These are phyloP conservation scores for Schlechtendalia chinensis DNA, from an alignment of 1,140 invertebrate species.

Conservation along the genomic window DNA sequence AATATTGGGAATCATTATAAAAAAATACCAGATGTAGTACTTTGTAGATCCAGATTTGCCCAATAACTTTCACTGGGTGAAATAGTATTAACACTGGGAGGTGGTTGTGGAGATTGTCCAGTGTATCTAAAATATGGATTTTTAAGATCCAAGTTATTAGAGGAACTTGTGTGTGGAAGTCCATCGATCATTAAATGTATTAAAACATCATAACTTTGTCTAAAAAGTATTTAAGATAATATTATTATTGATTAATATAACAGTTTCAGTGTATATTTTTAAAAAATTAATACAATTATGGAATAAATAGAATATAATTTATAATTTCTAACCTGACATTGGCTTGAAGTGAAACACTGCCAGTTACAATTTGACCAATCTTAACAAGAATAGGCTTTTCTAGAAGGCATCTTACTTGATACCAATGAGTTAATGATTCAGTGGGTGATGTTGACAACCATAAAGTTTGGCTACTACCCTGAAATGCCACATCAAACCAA, in stretches of 20 bases:
- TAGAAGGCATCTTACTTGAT: conserved; percentile 95
- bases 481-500: conserved; percentile 99
- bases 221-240: conserved; percentile 52
- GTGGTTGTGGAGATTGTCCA: conserved; percentile 80
- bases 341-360: conserved; percentile 82
- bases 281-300: not conserved
- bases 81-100: conserved; percentile 81
- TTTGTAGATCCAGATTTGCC: conserved; percentile 76
- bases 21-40: conserved; percentile 61
- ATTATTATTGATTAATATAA: not conserved
- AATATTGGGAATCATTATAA: conserved; percentile 41
- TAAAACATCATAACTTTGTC: conserved; percentile 98
- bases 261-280: not conserved
- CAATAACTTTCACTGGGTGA: conserved; percentile 91
- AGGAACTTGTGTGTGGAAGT: conserved; percentile 71
- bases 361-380: conserved; percentile 87
- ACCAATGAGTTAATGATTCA: conserved; percentile 99
- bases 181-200: conserved; percentile 91
- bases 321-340: conserved; percentile 74
- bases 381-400: conserved; percentile 93
- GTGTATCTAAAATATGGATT: conserved; percentile 97
- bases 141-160: conserved; percentile 94
- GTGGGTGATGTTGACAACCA: conserved; percentile 99
- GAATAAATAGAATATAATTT: conserved; percentile 2
- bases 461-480: conserved; percentile 83